Conservation (phyloP, 2,888 invertebrate species). For the Acleris laterana region DNA sequence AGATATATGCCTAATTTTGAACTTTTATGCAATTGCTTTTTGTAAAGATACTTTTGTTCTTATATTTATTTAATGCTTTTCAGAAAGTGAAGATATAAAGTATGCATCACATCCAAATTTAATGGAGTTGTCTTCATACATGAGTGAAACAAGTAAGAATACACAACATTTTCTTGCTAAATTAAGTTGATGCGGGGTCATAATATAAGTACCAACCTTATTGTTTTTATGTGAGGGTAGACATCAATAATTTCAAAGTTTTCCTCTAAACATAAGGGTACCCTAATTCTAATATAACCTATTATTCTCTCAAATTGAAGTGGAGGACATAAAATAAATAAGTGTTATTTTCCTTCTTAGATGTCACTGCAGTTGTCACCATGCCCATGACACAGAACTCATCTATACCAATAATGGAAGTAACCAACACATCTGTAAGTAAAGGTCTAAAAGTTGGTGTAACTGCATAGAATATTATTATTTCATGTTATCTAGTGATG, state of each 20-base stretch:
- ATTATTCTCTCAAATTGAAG: constrained; percentile 15
- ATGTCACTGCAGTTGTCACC: constrained; percentile 79
- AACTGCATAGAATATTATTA: background rate
- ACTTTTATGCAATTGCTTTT: background rate
- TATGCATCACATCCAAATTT: constrained; percentile 73
- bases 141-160: constrained; percentile 79
- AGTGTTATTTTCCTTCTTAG: constrained; percentile 48
- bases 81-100: constrained; percentile 75
- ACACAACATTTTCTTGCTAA: constrained; percentile 5
- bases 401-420: constrained; percentile 79
- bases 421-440: constrained; percentile 79
- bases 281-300: too few relatives aligned
- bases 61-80: constrained; percentile 42
- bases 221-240: constrained; percentile 7
- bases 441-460: too few relatives aligned
- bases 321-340: background rate
- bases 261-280: background rate
- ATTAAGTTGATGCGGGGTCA: constrained; percentile 8
- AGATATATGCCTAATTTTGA: background rate
- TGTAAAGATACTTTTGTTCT: background rate
- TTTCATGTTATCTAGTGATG: background rate
- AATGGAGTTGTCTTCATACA: constrained; percentile 78
- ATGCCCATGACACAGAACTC: constrained; percentile 78
- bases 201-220: background rate
- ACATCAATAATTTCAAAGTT: constrained; percentile 10